Evolutionary conservation across 2,113 vertebrate species (phyloP).

Genomic region (Thalassoma bifasciatum): DNA sequence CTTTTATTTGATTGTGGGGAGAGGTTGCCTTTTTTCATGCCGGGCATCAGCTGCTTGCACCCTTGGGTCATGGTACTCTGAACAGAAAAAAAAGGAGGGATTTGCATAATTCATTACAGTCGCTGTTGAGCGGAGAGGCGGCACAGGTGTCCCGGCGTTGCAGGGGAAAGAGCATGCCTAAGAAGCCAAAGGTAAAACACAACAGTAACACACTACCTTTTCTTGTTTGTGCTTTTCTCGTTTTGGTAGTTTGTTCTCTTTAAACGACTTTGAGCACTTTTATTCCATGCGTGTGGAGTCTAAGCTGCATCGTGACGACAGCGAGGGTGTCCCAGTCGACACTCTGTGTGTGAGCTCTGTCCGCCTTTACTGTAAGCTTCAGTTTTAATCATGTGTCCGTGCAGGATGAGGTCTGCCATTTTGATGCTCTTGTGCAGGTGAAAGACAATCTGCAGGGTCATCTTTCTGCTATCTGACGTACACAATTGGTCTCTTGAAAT

Average conservation of each 20-base stretch:
- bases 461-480: conserved; percentile 45
- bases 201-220: conserved; percentile 21
- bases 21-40: conserved; percentile 47
- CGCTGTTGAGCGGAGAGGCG: conserved; percentile 59
- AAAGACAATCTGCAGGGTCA: conserved; percentile 65
- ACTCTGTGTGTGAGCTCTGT: conserved; percentile 11
- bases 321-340: not conserved
- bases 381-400: conserved; percentile 52
- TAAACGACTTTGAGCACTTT: conserved; percentile 2
- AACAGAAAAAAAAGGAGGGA: conserved; percentile 70
- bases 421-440: conserved; percentile 28
- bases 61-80: conserved; percentile 73
- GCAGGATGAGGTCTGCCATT: not conserved
- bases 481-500: conserved; percentile 4
- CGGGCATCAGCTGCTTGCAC: conserved; percentile 70
- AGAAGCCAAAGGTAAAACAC: conserved; percentile 79
- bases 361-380: conserved; percentile 39
- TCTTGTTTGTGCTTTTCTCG: conserved; percentile 40
- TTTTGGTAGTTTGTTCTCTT: conserved; percentile 8
- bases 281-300: not conserved
- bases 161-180: conserved; percentile 76
- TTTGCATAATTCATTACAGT: conserved; percentile 83
- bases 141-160: conserved; percentile 67
- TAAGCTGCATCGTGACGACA: conserved; percentile 12
- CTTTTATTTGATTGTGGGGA: conserved; percentile 39